Base-by-base conservation (phyloP, 2,888 invertebrate genomes). In the Eurois occulta region DNA sequence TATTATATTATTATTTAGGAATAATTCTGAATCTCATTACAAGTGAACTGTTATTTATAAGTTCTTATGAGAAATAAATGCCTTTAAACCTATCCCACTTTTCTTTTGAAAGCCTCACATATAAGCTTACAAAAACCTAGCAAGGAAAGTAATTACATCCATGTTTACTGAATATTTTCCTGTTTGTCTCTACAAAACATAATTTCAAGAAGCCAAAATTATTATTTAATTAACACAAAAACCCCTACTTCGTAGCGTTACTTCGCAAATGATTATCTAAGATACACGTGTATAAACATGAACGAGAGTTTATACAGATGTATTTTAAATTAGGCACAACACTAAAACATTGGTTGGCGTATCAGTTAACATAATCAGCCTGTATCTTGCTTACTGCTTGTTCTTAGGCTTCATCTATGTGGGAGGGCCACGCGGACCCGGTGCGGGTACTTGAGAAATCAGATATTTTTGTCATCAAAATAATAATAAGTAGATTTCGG, bases 91-190 rank as follows among this genome's bases (percentile, higher is more conserved):
- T n/a, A n/a, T n/a, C n/a, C n/a, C n/a, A 4, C 13, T 43, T n/a
- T n/a, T n/a, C 41, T 41, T 32, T 62, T 77, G 13, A 41, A 73
- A 79, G 64, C 43, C 67, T 7, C 55, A 72, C 64, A 64, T 46
- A 58, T 65, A 79, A 79, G 43, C 74, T 64, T 13, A 84, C 66
- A 55, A 68, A 65, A 71, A 38, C 52, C 11, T 41, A 13, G 8
- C 41, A 77, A 72, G 32, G 46, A 81, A 77, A 70, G 64, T 81
- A 87, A 87, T 83, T 85, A 83, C 75, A 78, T 62, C 43, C 46
- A 69, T 78, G 65, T 76, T 80, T 75, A 48, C 38, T n/a, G 46
- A 71, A 74, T 52, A 21, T 76, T 77, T 78, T 70, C 74, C 80
- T 80, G 64, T 79, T 80, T 70, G 78, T 75, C 28, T 43, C 72